These are phyloP conservation scores for Seladonia tumulorum DNA, from an alignment of 2,888 invertebrate genomes.

Conservation along the genomic window DNA sequence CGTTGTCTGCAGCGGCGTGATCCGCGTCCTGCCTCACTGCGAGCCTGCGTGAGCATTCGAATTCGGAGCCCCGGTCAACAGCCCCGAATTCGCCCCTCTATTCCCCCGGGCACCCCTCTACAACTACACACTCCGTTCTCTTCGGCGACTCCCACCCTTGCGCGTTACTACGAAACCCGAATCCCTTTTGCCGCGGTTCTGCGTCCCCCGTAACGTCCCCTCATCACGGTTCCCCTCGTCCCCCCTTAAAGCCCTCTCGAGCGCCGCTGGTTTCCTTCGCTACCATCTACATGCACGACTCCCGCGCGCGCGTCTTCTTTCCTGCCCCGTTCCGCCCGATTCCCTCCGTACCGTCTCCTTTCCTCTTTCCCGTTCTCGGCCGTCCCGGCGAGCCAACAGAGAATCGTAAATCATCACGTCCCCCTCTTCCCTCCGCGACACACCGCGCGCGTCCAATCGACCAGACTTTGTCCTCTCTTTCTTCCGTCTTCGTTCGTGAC, in stretches of 20 bases:
- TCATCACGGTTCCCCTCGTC: neutral
- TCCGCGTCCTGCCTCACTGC: conserved; percentile 82
- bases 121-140: conserved; percentile 3
- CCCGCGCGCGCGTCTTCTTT: neutral
- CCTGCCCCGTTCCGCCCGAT: neutral
- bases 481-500: neutral
- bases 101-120: conserved; percentile 1
- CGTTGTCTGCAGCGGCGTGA: conserved; percentile 50
- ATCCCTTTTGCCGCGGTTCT: conserved; percentile 52
- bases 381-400: conserved; percentile 9
- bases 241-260: neutral
- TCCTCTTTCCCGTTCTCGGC: neutral
- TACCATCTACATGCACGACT: conserved; percentile 8
- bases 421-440: conserved; percentile 33
- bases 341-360: neutral
- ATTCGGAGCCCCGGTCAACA: conserved; percentile 78
- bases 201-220: neutral
- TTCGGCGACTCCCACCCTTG: neutral
- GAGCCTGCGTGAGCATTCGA: conserved; percentile 81
- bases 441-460: conserved; percentile 44
- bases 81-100: conserved; percentile 69
- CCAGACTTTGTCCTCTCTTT: conserved; percentile 47
- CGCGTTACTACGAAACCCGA: conserved; percentile 44
- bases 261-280: neutral
- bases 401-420: conserved; percentile 64